These are phyloP conservation scores for Ernsta delagoae DNA, from an alignment of 2,888 invertebrate genomes.

Conservation along the genomic window DNA sequence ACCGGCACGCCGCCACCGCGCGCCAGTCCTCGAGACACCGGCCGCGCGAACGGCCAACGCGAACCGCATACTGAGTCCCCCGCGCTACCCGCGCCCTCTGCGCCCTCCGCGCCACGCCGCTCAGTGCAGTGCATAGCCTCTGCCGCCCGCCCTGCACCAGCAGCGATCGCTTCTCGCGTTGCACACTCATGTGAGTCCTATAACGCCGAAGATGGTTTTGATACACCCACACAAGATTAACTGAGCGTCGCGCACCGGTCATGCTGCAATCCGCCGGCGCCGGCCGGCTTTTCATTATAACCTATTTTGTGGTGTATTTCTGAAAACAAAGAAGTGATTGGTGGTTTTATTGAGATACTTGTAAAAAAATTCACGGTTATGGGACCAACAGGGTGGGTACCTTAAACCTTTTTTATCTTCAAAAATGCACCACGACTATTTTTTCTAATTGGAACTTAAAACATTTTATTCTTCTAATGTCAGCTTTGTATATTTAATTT, in stretches of 20 bases:
- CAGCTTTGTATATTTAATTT: neutral
- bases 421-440: slow-evolving; percentile 51
- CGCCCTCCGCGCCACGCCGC: slow-evolving; percentile 40
- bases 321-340: slow-evolving; percentile 55
- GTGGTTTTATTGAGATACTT: slow-evolving; percentile 45
- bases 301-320: slow-evolving; percentile 66
- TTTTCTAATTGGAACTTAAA: slow-evolving; percentile 18
- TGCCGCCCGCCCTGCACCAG: slow-evolving; percentile 68
- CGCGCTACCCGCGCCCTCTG: slow-evolving; percentile 39
- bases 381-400: slow-evolving; percentile 35
- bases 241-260: slow-evolving; percentile 42
- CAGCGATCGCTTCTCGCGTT: slow-evolving; percentile 63
- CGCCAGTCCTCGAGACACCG: slow-evolving; percentile 84
- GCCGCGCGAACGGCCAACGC: slow-evolving; percentile 82
- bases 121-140: slow-evolving; percentile 61
- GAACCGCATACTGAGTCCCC: slow-evolving; percentile 45
- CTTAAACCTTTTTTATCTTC: slow-evolving; percentile 38
- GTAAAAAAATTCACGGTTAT: slow-evolving; percentile 34
- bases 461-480: neutral
- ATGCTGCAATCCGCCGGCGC: slow-evolving; percentile 47
- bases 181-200: slow-evolving; percentile 75
- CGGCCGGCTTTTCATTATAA: slow-evolving; percentile 69
- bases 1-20: slow-evolving; percentile 56
- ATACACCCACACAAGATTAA: slow-evolving; percentile 34
- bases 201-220: slow-evolving; percentile 31